These are phyloP conservation scores for Phocoena sinus DNA, from an alignment of 2,113 vertebrate genomes.

Conservation along the genomic window DNA sequence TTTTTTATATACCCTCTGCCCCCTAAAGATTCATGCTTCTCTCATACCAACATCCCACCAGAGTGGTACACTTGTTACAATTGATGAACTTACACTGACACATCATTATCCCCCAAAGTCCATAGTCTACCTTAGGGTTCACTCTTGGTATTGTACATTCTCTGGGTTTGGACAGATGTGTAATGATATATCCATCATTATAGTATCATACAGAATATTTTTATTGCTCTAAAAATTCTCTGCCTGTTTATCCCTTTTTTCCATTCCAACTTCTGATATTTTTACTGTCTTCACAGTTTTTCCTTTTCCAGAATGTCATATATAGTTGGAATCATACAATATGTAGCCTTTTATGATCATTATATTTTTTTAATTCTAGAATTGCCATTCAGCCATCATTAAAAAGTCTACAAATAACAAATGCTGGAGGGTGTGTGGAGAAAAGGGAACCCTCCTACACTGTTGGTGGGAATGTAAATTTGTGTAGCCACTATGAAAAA, in stretches of 20 bases:
- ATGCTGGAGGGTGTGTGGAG: not conserved
- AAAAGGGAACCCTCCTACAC: not conserved
- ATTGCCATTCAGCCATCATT: not conserved
- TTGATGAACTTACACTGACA: not conserved
- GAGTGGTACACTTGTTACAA: not conserved
- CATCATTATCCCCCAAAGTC: not conserved
- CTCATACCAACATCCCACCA: not conserved
- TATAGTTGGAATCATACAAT: not conserved
- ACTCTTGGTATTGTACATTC: not conserved
- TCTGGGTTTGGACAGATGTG: not conserved
- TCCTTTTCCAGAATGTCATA: not conserved
- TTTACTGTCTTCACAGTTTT: not conserved
- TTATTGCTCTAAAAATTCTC: not conserved
- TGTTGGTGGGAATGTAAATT: not conserved
- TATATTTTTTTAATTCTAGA: constrained; percentile 26
- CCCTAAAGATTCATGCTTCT: not conserved
- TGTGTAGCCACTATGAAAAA: not conserved
- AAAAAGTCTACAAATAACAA: not conserved
- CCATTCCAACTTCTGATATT: not conserved
- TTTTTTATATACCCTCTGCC: not conserved
- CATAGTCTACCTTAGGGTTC: not conserved
- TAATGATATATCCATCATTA: not conserved
- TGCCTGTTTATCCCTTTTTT: not conserved
- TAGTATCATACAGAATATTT: not conserved
- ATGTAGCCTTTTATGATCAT: not conserved